phyloP scores from a whole-genome alignment of 2,113 vertebrate species.

The Cryptomyrus ogoouensis region DNA sequence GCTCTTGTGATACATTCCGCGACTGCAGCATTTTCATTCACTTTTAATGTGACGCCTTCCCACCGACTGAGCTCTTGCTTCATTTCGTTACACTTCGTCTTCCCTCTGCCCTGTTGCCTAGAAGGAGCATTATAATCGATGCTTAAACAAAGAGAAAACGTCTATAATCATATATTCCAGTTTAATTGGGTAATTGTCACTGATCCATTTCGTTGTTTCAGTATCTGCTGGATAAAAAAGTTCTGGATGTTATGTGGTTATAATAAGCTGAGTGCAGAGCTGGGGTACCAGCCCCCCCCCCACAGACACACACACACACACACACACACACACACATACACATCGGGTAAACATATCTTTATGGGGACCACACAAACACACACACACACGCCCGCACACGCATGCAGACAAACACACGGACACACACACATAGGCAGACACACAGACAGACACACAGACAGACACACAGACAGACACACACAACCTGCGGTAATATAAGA shows the following conservation, averaged over 20 bases:
- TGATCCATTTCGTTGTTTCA: neutral
- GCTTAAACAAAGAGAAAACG: neutral
- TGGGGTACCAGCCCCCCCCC: no score
- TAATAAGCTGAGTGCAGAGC: neutral
- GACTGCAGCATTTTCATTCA: neutral
- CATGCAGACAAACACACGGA: no score
- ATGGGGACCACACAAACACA: neutral
- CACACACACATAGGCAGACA: no score
- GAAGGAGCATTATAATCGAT: neutral
- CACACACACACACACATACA: no score
- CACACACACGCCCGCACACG: neutral
- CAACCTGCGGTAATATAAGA: neutral
- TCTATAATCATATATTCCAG: no score
- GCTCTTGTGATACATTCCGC: neutral
- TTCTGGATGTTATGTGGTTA: neutral
- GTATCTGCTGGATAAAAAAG: neutral
- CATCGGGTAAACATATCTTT: no score
- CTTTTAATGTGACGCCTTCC: neutral
- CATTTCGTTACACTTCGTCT: neutral
- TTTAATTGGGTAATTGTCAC: no score
- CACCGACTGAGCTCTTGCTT: no score
- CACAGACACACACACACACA: no score
- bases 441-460: no score
- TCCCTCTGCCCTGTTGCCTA: neutral
- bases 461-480: neutral